Evolutionary conservation across 2,888 invertebrate genomes (phyloP), one percentile per base, ranked within the genome.

Genomic region (Eumerus sabulonum): DNA sequence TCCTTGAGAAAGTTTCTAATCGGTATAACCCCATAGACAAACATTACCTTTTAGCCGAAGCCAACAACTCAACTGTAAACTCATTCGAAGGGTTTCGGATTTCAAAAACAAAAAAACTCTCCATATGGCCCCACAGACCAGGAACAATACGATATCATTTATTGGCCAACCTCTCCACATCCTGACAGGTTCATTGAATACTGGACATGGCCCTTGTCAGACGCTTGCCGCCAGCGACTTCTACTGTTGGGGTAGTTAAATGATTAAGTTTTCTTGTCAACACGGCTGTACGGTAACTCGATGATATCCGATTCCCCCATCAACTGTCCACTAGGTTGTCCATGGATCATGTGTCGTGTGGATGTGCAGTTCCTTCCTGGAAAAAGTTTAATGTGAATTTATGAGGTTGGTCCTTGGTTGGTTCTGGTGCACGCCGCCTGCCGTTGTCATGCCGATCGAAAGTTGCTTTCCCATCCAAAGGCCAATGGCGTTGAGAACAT

Each of bases 201-300:
- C 17, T 50, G 64, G 53, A 38, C 5, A 16, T 19, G n/a, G 47
- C 44, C 59, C 47, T 50, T 53, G 27, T 70, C 53, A 54, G 62
- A 5, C 9, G 40, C 2, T 11, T 38, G 16, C 47, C 9, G 44
- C 62, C 56, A n/a, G n/a, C n/a, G n/a, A n/a, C n/a, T 57, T 11
- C 44, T n/a, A 4, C 19, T 13, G 27, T 48, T 48, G n/a, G 44
- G 44, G 53, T 60, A 60, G 67, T 67, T 50, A 60, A 67, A 72
- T 62, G 76, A 72, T 72, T 67, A 67, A 72, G 72, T 77, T 77
- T 67, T 62, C 76, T 67, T 72, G 76, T 77, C 76, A 72, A 77
- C 76, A 77, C 48, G 50, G 60, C 54, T 71, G 40, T 40, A 62
- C 66, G 72, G 76, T 77, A 77, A 77, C 57, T 72, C 62, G 76